A percentile compares a stretch with the other conserved stretches of the same genome.
Evolutionary conservation across 2,888 invertebrate species (phyloP).

Genomic region (Agonopterix alstromeriana): DNA sequence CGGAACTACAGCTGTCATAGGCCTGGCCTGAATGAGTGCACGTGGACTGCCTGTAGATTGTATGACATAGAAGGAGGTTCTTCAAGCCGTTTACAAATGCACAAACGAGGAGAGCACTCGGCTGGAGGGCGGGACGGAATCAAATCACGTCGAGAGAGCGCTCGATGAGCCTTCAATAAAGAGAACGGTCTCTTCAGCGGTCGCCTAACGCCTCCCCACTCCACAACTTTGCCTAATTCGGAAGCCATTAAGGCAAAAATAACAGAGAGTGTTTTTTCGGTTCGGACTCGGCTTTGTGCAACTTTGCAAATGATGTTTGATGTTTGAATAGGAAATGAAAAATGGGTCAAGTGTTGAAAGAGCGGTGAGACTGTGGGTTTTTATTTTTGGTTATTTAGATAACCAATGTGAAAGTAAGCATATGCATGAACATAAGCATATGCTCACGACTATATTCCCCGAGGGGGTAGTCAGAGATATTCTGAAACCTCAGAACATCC

Average conservation of each 20-base stretch:
- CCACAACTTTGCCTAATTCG: slow-evolving; percentile 17
- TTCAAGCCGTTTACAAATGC: slow-evolving; percentile 14
- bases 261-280: slow-evolving; percentile 16
- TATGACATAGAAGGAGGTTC: background rate
- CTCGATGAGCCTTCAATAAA: slow-evolving; percentile 30
- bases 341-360: background rate
- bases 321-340: slow-evolving; percentile 2
- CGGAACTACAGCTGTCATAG: too few species aligned
- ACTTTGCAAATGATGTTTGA: background rate
- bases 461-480: too few species aligned
- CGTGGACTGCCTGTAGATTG: too few species aligned
- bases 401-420: too few species aligned
- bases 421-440: too few species aligned
- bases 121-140: slow-evolving; percentile 21
- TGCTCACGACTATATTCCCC: too few species aligned
- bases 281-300: slow-evolving; percentile 1
- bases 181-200: slow-evolving; percentile 13
- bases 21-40: too few species aligned
- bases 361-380: too few species aligned
- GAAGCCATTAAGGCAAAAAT: slow-evolving; percentile 15
- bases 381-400: too few species aligned
- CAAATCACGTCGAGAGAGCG: slow-evolving; percentile 22
- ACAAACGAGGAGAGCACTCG: slow-evolving; percentile 27
- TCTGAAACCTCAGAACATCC: too few species aligned
- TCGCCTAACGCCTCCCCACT: slow-evolving; percentile 8